phyloP scores from a whole-genome alignment of 2,888 invertebrate genomes.

The Pelosia muscerda region DNA sequence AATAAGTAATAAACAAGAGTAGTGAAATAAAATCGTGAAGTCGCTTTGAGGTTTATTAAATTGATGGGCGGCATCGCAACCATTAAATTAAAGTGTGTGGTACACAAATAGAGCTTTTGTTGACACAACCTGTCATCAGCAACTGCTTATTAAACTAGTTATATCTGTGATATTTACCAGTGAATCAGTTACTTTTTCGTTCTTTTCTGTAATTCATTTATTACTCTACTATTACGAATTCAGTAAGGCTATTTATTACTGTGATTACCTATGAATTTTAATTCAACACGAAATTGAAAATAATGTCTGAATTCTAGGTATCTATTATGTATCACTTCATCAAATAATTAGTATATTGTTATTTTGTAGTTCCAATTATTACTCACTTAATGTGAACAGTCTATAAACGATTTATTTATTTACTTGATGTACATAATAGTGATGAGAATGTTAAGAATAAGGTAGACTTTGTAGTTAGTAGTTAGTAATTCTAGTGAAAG shows the following conservation, averaged over 20 bases:
- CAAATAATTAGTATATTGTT: too few relatives aligned
- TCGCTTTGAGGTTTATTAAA: slow-evolving; percentile 67
- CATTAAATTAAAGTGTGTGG: slow-evolving; percentile 57
- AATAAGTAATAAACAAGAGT: slow-evolving; percentile 74
- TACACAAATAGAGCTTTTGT: slow-evolving; percentile 70
- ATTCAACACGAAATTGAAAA: slow-evolving; percentile 5
- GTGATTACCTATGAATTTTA: not conserved
- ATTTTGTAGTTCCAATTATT: too few relatives aligned
- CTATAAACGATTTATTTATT: too few relatives aligned
- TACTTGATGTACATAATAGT: not conserved
- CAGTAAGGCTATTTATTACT: slow-evolving; percentile 6
- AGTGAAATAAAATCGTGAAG: slow-evolving; percentile 76
- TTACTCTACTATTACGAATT: slow-evolving; percentile 6
- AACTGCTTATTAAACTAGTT: slow-evolving; percentile 44
- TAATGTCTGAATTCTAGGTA: not conserved
- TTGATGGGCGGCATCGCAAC: slow-evolving; percentile 71
- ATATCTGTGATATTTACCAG: slow-evolving; percentile 31
- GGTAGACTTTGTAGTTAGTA: not conserved
- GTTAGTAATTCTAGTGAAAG: not conserved
- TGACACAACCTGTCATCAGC: slow-evolving; percentile 60
- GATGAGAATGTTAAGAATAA: not conserved
- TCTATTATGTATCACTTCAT: too few relatives aligned
- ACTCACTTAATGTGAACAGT: too few relatives aligned
- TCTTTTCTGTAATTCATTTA: slow-evolving; percentile 33
- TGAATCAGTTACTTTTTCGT: slow-evolving; percentile 14